Percentiles rank a stretch among this genome's conserved stretches.
phyloP scores from a whole-genome alignment of 2,797 vertebrate species.

The Paratrypauchen microcephalus region DNA sequence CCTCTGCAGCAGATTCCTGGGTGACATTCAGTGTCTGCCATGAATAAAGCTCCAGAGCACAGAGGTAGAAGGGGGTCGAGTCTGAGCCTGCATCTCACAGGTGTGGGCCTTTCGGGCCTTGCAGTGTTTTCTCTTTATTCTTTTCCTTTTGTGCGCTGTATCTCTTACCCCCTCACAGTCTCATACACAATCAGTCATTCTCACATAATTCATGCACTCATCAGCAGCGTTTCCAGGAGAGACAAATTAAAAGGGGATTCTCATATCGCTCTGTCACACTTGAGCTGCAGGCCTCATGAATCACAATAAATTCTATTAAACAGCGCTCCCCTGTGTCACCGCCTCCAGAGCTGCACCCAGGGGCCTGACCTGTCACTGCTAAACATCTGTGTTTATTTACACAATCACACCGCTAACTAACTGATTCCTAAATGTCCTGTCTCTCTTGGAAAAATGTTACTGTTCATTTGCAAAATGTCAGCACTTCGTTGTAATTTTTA shows the following conservation, averaged over 20 bases:
- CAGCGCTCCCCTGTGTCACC: slow-evolving; percentile 55
- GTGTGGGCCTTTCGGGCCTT: slow-evolving; percentile 69
- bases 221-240: slow-evolving; percentile 74
- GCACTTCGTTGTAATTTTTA: slow-evolving; percentile 51
- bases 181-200: slow-evolving; percentile 54
- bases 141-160: slow-evolving; percentile 13
- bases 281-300: slow-evolving; percentile 74
- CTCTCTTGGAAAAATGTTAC: slow-evolving; percentile 59
- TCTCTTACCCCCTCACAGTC: slow-evolving; percentile 4
- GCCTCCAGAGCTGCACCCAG: slow-evolving; percentile 51
- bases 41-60: slow-evolving; percentile 71
- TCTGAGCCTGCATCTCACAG: slow-evolving; percentile 80
- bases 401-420: slow-evolving; percentile 79
- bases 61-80: slow-evolving; percentile 66
- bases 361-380: slow-evolving; percentile 67
- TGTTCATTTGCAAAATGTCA: slow-evolving; percentile 75
- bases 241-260: slow-evolving; percentile 78
- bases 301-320: slow-evolving; percentile 77
- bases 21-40: slow-evolving; percentile 73
- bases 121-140: slow-evolving; percentile 38
- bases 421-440: slow-evolving; percentile 72
- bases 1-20: slow-evolving; percentile 78
- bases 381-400: slow-evolving; percentile 83
- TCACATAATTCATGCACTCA: slow-evolving; percentile 78
- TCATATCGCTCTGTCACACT: slow-evolving; percentile 78